A percentile compares a stretch with the other conserved stretches of the same genome.
Evolutionary conservation across 2,113 vertebrate species (phyloP).

Genomic region (Sinocyclocheilus anophthalmus): DNA sequence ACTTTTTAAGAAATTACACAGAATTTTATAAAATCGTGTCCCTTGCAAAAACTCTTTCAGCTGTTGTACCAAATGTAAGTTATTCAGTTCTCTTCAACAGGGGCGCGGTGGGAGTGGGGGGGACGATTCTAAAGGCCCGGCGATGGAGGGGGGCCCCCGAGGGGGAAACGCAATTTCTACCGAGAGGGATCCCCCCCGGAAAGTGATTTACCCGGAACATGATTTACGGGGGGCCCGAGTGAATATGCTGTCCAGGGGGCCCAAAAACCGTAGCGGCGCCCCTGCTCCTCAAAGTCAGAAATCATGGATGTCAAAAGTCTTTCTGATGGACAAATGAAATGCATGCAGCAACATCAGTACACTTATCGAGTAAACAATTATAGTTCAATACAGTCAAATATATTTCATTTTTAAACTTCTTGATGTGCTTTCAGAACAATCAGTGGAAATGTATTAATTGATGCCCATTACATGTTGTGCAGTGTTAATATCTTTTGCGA

Average conservation of each 20-base stretch:
- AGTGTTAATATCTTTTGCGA: constrained; percentile 33
- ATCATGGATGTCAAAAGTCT: neutral
- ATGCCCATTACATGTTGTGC: neutral
- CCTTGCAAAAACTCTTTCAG: neutral
- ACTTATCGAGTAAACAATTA: neutral
- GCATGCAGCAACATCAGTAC: neutral
- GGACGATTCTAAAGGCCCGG: too few species aligned
- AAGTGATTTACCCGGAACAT: too few species aligned
- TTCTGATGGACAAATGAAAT: neutral
- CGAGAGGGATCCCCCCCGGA: too few species aligned
- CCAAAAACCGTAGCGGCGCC: too few species aligned
- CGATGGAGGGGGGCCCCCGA: too few species aligned
- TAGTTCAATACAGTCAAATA: neutral
- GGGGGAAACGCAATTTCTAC: too few species aligned
- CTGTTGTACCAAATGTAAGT: neutral
- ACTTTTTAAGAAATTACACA: neutral
- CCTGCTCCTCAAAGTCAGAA: neutral
- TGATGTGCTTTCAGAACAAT: neutral
- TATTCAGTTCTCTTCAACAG: neutral
- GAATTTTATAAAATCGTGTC: too few species aligned
- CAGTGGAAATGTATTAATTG: neutral
- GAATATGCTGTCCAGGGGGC: too few species aligned
- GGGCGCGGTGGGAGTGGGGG: too few species aligned
- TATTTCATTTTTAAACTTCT: neutral
- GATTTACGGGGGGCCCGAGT: too few species aligned